phyloP scores from a whole-genome alignment of 2,888 invertebrate species.

The Agonopterix heracliana region DNA sequence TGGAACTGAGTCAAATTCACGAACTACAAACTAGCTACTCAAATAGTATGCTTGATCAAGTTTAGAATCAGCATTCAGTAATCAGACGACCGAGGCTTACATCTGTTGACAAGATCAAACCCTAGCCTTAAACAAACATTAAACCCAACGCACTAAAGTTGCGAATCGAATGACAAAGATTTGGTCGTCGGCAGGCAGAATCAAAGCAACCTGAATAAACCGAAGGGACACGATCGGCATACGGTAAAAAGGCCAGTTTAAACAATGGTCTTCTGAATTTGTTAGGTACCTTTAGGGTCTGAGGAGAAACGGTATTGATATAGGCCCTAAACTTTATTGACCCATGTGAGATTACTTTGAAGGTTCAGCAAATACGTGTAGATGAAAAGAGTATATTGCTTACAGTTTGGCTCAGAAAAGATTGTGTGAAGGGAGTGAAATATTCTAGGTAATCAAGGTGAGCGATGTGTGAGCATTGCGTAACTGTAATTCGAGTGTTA shows the following conservation, averaged over 20 bases:
- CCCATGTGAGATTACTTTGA: not conserved
- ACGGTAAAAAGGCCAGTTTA: conserved; percentile 39
- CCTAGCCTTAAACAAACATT: conserved; percentile 12
- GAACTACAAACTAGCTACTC: no score
- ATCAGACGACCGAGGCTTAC: conserved; percentile 32
- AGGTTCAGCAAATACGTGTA: not conserved
- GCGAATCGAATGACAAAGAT: conserved; percentile 17
- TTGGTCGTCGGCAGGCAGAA: conserved; percentile 21
- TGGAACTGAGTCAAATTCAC: no score
- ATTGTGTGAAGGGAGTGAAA: no score
- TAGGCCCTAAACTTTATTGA: conserved; percentile 6
- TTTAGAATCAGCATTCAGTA: conserved; percentile 32
- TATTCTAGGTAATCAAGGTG: no score
- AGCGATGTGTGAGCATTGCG: no score
- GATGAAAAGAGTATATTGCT: no score
- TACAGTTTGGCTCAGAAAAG: no score
- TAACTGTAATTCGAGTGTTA: no score
- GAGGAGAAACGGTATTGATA: conserved; percentile 9
- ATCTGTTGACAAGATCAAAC: no score
- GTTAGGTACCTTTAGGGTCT: not conserved
- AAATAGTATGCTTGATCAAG: conserved; percentile 1
- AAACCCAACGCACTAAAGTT: conserved; percentile 23
- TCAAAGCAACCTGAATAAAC: conserved; percentile 41
- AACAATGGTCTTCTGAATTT: conserved; percentile 21
- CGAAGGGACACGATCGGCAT: conserved; percentile 39